Evolutionary conservation across 2,113 vertebrate species (phyloP).

Genomic region (Nothocercus julius): DNA sequence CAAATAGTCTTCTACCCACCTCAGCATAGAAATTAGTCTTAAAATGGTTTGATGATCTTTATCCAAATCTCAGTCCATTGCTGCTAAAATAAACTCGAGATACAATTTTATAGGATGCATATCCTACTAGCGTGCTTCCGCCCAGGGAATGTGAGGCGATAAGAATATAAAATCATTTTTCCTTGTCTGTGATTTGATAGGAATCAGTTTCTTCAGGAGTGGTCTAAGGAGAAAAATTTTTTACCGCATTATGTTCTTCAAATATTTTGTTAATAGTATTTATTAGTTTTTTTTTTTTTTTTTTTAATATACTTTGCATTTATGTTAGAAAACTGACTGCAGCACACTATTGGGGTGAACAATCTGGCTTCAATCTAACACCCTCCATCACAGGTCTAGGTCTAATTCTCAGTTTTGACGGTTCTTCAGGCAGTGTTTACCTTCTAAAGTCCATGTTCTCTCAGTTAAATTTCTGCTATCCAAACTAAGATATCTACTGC

Average conservation of each 20-base stretch:
- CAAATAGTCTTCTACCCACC: neutral
- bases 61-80: neutral
- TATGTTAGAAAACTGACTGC: neutral
- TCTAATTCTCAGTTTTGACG: neutral
- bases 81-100: neutral
- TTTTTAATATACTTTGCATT: neutral
- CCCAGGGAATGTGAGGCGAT: too few species aligned
- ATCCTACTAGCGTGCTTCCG: neutral
- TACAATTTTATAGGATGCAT: neutral
- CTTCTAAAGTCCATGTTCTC: neutral
- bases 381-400: neutral
- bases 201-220: neutral
- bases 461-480: neutral
- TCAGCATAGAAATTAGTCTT: neutral
- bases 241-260: neutral
- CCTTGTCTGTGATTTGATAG: neutral
- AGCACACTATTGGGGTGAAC: neutral
- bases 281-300: neutral
- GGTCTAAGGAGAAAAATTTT: too few species aligned
- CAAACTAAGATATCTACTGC: neutral
- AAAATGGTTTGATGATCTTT: neutral
- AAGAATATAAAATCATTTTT: neutral
- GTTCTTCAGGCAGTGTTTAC: rapidly evolving
- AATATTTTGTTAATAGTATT: neutral
- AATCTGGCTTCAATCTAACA: neutral